These are phyloP conservation scores for Coracopsis vasa DNA, from an alignment of 2,113 vertebrate genomes.

Conservation along the genomic window DNA sequence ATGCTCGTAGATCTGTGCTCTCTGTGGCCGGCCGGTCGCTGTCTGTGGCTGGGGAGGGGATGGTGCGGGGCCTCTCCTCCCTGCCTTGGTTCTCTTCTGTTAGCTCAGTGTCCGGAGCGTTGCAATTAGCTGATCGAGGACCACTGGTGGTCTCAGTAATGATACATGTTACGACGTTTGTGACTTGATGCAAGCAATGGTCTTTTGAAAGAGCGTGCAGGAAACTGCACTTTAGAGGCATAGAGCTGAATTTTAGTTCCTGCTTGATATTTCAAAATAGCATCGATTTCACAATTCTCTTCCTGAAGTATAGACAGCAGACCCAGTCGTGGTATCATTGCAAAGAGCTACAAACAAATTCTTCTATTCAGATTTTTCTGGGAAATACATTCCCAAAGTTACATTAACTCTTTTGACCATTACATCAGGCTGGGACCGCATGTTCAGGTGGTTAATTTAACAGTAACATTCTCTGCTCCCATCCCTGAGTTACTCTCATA, in stretches of 20 bases:
- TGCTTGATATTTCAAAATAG: not conserved
- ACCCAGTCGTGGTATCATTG: rapidly evolving
- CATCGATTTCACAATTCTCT: not conserved
- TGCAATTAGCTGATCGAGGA: rapidly evolving
- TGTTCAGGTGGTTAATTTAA: not conserved
- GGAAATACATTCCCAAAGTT: not conserved
- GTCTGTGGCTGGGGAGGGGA: rapidly evolving
- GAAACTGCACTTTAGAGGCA: not conserved
- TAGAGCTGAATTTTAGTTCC: not conserved
- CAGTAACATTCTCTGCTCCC: rapidly evolving
- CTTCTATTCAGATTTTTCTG: not conserved
- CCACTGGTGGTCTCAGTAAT: not conserved
- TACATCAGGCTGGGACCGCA: rapidly evolving
- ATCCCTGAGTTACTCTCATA: not conserved
- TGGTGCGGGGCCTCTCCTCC: too few relatives aligned
- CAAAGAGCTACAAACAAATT: rapidly evolving
- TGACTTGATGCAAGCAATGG: rapidly evolving
- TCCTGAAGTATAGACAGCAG: not conserved
- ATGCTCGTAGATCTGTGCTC: not conserved
- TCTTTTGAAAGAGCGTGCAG: rapidly evolving
- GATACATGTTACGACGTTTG: not conserved
- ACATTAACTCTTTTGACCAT: rapidly evolving
- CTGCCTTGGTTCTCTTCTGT: not conserved
- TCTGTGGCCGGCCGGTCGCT: rapidly evolving
- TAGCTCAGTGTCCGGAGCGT: rapidly evolving